These are phyloP conservation scores for Cardiocondyla obscurior DNA, from an alignment of 1,140 invertebrate species.

Conservation along the genomic window DNA sequence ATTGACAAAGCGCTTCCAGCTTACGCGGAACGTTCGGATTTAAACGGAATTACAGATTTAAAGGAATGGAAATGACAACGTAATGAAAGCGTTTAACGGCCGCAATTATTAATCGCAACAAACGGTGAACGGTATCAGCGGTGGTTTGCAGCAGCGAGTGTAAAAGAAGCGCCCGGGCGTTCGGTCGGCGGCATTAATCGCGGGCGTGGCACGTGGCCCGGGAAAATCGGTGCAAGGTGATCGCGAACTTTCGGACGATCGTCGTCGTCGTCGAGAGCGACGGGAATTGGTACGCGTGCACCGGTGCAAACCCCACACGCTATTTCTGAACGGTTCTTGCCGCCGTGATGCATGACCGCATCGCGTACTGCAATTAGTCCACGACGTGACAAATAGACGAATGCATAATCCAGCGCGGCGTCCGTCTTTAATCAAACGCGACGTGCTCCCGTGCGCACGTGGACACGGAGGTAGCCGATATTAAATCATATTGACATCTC, in stretches of 20 bases:
- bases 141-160: neutral
- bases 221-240: neutral
- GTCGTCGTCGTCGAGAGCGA: slow-evolving; percentile 70
- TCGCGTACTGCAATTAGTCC: slow-evolving; percentile 75
- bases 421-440: slow-evolving; percentile 49
- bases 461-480: slow-evolving; percentile 11
- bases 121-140: neutral
- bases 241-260: slow-evolving; percentile 21
- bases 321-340: slow-evolving; percentile 60
- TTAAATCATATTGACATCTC: slow-evolving; percentile 17
- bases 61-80: slow-evolving; percentile 7
- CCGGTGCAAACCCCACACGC: neutral
- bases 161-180: neutral
- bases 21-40: neutral
- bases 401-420: slow-evolving; percentile 65
- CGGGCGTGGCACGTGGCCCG: neutral
- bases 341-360: slow-evolving; percentile 73
- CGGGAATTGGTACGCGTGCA: slow-evolving; percentile 67
- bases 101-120: slow-evolving; percentile 1
- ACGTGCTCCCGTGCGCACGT: neutral
- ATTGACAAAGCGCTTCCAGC: neutral
- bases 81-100: neutral
- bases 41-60: slow-evolving; percentile 20
- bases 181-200: slow-evolving; percentile 18
- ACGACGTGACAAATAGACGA: slow-evolving; percentile 74